Percentiles rank a stretch among this genome's conserved stretches.
phyloP scores from a whole-genome alignment of 2,113 vertebrate species.

The Mugil cephalus region DNA sequence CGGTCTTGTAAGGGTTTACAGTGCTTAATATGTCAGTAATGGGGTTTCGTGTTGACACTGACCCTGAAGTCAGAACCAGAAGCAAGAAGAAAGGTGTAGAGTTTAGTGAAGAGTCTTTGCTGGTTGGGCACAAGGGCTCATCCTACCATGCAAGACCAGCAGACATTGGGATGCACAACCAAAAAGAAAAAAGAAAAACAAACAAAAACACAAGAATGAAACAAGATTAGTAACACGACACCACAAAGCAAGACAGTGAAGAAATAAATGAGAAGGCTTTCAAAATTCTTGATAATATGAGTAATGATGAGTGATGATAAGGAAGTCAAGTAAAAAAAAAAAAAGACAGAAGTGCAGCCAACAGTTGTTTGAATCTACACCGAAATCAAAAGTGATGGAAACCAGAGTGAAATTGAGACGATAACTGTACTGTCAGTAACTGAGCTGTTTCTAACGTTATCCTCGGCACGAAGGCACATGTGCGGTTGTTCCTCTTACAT shows the following conservation, averaged over 20 bases:
- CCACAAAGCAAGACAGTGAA: slow-evolving; percentile 16
- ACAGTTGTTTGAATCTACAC: slow-evolving; percentile 29
- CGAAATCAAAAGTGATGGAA: slow-evolving; percentile 75
- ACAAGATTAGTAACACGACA: slow-evolving; percentile 31
- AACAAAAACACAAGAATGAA: slow-evolving; percentile 49
- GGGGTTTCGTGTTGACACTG: slow-evolving; percentile 35
- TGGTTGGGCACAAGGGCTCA: slow-evolving; percentile 92
- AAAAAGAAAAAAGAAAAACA: slow-evolving; percentile 19
- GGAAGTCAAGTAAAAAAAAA: slow-evolving; percentile 59
- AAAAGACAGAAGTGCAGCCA: slow-evolving; percentile 70
- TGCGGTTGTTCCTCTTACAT: slow-evolving; percentile 84
- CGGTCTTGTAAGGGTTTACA: not conserved
- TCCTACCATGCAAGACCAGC: slow-evolving; percentile 89
- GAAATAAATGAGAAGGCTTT: slow-evolving; percentile 14
- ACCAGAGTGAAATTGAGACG: slow-evolving; percentile 49
- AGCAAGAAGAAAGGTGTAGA: slow-evolving; percentile 88
- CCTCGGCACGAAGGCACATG: slow-evolving; percentile 1
- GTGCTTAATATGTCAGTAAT: not conserved
- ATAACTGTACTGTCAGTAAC: slow-evolving; percentile 25
- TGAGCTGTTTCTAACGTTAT: slow-evolving; percentile 33
- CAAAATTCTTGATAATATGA: slow-evolving; percentile 17
- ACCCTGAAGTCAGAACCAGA: slow-evolving; percentile 78
- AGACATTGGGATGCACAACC: slow-evolving; percentile 81
- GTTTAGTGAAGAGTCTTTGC: slow-evolving; percentile 86
- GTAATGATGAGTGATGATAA: slow-evolving; percentile 29